Evolutionary conservation across 2,113 vertebrate species (phyloP).

Genomic region (Perca fluviatilis): DNA sequence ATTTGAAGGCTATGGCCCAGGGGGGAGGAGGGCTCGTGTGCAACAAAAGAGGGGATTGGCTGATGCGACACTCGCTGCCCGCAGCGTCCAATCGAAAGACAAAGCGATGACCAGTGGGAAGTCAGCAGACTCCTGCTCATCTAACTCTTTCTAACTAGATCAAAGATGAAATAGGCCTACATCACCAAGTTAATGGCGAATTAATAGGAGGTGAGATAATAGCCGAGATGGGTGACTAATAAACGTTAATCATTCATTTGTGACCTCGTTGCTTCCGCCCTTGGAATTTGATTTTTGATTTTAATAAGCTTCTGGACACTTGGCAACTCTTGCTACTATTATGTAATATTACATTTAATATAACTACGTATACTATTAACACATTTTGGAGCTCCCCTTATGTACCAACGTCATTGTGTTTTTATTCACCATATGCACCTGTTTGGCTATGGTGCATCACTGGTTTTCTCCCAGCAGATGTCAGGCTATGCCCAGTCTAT

Average conservation of each 20-base stretch:
- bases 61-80: neutral
- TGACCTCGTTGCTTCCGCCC: neutral
- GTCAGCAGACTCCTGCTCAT: slow-evolving; percentile 44
- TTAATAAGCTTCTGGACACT: neutral
- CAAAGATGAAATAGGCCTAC: slow-evolving; percentile 6
- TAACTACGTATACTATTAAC: neutral
- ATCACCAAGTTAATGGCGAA: slow-evolving; percentile 4
- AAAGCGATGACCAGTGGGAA: neutral
- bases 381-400: neutral
- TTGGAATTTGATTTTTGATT: neutral
- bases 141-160: slow-evolving; percentile 49
- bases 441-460: slow-evolving; percentile 23
- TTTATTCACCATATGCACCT: neutral
- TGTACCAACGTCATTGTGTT: neutral
- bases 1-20: neutral
- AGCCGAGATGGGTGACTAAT: neutral
- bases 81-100: slow-evolving; percentile 40
- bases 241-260: slow-evolving; percentile 27
- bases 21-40: neutral
- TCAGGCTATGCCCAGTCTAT: slow-evolving; percentile 39
- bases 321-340: neutral
- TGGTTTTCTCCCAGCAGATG: slow-evolving; percentile 63
- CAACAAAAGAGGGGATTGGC: slow-evolving; percentile 46
- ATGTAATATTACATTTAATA: neutral
- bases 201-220: neutral